Evolutionary conservation across 2,888 invertebrate genomes (phyloP).

Genomic region (Harmothoe impar): DNA sequence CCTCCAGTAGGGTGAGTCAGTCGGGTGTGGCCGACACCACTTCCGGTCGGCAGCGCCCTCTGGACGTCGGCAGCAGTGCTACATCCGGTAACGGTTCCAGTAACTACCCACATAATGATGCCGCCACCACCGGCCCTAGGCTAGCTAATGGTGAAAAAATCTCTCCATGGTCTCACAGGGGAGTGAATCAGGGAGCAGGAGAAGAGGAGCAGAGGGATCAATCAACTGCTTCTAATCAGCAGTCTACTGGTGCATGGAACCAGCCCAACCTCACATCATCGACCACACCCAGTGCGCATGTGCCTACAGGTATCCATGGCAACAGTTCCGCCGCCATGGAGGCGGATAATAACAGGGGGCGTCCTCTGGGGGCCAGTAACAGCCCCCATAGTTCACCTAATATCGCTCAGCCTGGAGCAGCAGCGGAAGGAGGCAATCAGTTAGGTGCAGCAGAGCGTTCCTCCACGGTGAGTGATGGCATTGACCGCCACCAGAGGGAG

Average conservation of each 20-base stretch:
- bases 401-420: conserved; percentile 13
- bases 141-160: background rate
- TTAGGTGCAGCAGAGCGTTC: background rate
- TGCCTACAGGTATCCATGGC: conserved; percentile 1
- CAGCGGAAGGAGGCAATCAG: background rate
- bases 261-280: background rate
- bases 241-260: background rate
- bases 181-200: too few relatives aligned
- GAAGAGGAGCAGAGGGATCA: background rate
- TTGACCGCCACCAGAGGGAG: background rate
- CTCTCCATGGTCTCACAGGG: too few relatives aligned
- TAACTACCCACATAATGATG: background rate
- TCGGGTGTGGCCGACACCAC: background rate
- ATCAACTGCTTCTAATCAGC: background rate
- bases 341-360: background rate
- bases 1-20: background rate
- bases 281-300: background rate
- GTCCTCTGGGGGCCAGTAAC: background rate
- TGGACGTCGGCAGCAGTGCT: background rate
- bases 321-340: conserved; percentile 19
- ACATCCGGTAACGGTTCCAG: background rate
- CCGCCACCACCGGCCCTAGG: background rate
- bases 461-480: background rate
- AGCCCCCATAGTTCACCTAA: background rate
- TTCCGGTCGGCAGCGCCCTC: background rate